These are phyloP conservation scores for Maniola jurtina DNA, from an alignment of 1,140 invertebrate species.

Conservation along the genomic window DNA sequence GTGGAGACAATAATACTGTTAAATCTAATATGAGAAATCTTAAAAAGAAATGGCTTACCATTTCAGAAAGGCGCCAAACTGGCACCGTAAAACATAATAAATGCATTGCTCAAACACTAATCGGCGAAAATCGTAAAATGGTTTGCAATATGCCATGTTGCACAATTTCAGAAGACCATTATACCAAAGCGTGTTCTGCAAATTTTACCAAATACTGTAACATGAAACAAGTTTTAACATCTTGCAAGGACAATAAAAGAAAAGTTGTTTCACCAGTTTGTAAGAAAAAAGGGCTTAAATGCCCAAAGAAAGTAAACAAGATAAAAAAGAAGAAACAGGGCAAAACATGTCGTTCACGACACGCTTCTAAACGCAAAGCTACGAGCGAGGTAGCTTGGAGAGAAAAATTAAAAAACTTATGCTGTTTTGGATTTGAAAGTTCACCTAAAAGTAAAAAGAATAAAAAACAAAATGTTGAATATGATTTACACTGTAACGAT, in stretches of 20 bases:
- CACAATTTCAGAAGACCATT: background rate
- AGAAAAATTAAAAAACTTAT: conserved; percentile 2
- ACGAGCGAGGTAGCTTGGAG: background rate
- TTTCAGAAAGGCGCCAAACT: background rate
- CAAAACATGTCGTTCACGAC: background rate
- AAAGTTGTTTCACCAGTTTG: background rate
- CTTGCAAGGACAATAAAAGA: background rate
- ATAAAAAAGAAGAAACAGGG: background rate
- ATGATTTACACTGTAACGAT: conserved; percentile 1
- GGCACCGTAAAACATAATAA: background rate
- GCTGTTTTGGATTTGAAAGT: background rate
- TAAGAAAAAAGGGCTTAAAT: background rate
- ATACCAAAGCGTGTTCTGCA: background rate
- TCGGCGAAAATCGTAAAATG: background rate
- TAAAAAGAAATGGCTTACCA: background rate
- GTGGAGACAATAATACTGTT: background rate
- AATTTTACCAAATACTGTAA: background rate
- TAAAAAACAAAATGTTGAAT: background rate
- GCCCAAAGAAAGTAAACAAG: background rate
- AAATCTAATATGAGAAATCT: background rate
- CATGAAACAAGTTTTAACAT: background rate
- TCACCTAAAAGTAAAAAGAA: background rate
- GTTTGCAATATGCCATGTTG: background rate
- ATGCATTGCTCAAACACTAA: background rate
- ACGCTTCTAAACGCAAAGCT: background rate